Base-by-base conservation (phyloP, 30 jellyfish, hydroid and myxozoan species). In the Mastigias papua region DNA sequence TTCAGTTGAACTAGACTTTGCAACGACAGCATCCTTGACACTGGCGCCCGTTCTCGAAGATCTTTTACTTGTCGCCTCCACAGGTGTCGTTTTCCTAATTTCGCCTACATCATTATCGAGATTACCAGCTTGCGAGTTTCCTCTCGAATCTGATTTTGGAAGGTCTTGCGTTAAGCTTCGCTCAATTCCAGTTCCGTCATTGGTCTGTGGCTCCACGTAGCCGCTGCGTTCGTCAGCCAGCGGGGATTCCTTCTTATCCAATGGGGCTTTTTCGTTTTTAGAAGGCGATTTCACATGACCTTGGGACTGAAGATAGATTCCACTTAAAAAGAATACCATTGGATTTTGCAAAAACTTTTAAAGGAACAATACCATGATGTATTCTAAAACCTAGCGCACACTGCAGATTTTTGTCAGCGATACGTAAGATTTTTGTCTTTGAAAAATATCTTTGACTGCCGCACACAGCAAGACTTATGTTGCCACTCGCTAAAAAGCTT, bases 201-300 rank as follows among this genome's bases (percentile, higher is more conserved):
- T 64, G 69, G 23, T n/a, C n/a, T n/a, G n/a, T n/a, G n/a, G n/a
- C n/a, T n/a, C n/a, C n/a, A n/a, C n/a, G n/a, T n/a, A n/a, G n/a
- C n/a, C 80, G 37, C 9, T 3, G 2, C 34, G 72, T 4, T 62
- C 60, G 19, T 27, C 51, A 2, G 27, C 79, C 3, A 69, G 60
- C 13, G 67, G 15, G 26, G 69, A 78, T 33, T 78, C 73, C 8
- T 78, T 69, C 17, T 78, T 68, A 25, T 33, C 60, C 28, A 72
- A 23, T 19, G 31, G n/a, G n/a, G n/a, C n/a, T n/a, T n/a, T 54
- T 28, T 80, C 91, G 19, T 49, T 37, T 49, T 48, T 68, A 2
- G 80, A 67, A 8, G 82, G 82, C n/a, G 91, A 65, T 67, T 82
- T 82, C 65, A 82, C 84, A 27, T 82, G 75, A 19, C 77, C 91